Percentiles rank a stretch among this genome's conserved stretches.
Conservation (phyloP, 2,113 vertebrate genomes). For the Nycticorax nycticorax region DNA sequence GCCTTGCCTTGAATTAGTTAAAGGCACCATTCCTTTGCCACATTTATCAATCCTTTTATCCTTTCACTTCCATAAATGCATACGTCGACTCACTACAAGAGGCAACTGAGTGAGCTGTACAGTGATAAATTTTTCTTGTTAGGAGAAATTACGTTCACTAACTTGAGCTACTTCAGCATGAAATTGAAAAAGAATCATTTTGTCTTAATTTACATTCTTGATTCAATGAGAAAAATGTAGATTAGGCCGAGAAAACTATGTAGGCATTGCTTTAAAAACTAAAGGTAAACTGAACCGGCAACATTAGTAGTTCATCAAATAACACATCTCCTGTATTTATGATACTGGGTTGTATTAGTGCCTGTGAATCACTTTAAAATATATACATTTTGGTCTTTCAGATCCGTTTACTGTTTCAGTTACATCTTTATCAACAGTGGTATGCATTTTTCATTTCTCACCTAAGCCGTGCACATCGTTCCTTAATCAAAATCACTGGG, state of each 20-base stretch:
- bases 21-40: constrained; percentile 82
- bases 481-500: constrained; percentile 86
- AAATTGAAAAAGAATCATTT: constrained; percentile 99
- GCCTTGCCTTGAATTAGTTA: constrained; percentile 75
- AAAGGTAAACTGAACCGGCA: constrained; percentile 73
- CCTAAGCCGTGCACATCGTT: constrained; percentile 80
- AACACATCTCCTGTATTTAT: constrained; percentile 67
- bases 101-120: constrained; percentile 89
- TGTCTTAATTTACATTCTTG: constrained; percentile 99
- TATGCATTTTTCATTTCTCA: constrained; percentile 81
- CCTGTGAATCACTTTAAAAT: constrained; percentile 42
- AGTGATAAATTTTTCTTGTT: constrained; percentile 99
- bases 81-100: constrained; percentile 77
- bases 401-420: constrained; percentile 75
- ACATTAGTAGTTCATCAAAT: constrained; percentile 78
- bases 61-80: constrained; percentile 75
- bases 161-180: constrained; percentile 99
- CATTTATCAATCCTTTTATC: constrained; percentile 88
- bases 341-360: constrained; percentile 63
- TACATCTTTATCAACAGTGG: constrained; percentile 82
- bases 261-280: constrained; percentile 72
- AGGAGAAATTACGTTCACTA: constrained; percentile 97
- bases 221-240: constrained; percentile 94
- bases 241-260: constrained; percentile 79
- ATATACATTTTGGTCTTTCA: constrained; percentile 67